Evolutionary conservation across 2,888 invertebrate species (phyloP).

Genomic region (Agonopterix heracliana): DNA sequence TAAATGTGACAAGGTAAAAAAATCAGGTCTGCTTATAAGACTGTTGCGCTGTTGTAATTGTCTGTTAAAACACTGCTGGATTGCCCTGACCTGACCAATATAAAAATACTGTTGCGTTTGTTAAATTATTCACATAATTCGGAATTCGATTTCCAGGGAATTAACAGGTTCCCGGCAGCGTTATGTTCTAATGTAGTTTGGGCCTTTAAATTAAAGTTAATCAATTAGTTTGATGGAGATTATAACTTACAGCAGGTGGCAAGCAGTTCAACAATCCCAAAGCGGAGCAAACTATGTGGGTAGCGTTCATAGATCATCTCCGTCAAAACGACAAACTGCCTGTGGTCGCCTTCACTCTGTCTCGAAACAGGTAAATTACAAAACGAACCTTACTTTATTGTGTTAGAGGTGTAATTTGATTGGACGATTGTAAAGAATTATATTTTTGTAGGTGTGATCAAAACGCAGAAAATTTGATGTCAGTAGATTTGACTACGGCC

Average conservation of each 20-base stretch:
- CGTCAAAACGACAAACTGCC: slow-evolving; percentile 90
- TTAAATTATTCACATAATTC: too few relatives aligned
- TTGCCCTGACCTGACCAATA: too few relatives aligned
- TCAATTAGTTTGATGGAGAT: background rate
- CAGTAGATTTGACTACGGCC: slow-evolving; percentile 87
- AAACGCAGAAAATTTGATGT: slow-evolving; percentile 76
- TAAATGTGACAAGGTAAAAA: too few relatives aligned
- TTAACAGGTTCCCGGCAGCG: too few relatives aligned
- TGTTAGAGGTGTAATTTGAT: background rate
- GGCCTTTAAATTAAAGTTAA: too few relatives aligned
- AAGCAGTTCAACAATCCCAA: slow-evolving; percentile 69
- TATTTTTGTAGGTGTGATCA: slow-evolving; percentile 69
- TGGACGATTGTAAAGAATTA: background rate
- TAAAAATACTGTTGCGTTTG: too few relatives aligned
- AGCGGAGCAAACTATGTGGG: slow-evolving; percentile 89
- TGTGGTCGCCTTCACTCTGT: slow-evolving; percentile 95
- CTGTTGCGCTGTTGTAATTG: too few relatives aligned
- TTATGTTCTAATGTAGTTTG: too few relatives aligned
- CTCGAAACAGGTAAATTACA: slow-evolving; percentile 82
- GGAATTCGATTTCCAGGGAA: too few relatives aligned
- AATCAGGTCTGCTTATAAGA: too few relatives aligned
- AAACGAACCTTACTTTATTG: background rate
- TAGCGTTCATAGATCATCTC: slow-evolving; percentile 88
- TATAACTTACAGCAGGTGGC: slow-evolving; percentile 34
- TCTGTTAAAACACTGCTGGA: too few relatives aligned